Conservation (phyloP, 2,113 vertebrate species). For the Cynocephalus volans region DNA sequence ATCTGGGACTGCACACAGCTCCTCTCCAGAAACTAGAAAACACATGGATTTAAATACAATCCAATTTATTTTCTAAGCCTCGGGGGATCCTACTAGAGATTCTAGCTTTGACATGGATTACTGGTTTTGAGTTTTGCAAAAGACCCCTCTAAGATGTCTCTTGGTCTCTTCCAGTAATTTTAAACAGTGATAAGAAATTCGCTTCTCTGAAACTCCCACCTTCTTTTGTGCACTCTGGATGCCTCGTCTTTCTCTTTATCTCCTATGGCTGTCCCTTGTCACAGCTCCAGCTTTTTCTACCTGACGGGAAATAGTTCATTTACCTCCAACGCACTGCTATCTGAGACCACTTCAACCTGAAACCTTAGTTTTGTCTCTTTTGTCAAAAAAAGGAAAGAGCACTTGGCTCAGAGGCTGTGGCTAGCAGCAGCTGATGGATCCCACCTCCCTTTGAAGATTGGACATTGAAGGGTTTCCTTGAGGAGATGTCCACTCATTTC, state of each 20-base stretch:
- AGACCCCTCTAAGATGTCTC: neutral
- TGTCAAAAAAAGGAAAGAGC: slow-evolving; percentile 4
- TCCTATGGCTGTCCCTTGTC: neutral
- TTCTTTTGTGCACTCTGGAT: neutral
- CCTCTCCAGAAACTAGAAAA: neutral
- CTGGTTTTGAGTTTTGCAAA: slow-evolving; percentile 33
- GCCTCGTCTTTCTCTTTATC: neutral
- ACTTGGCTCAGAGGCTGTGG: neutral
- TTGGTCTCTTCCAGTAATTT: neutral
- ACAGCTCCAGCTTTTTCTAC: neutral
- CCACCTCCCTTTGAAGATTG: neutral
- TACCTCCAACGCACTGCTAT: neutral
- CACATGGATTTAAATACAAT: neutral
- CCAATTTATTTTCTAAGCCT: neutral
- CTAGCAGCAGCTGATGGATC: neutral
- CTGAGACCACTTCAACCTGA: neutral
- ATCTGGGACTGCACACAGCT: neutral
- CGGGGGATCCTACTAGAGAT: neutral
- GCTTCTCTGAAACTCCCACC: neutral
- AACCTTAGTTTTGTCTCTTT: neutral
- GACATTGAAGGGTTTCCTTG: neutral
- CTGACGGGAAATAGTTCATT: neutral
- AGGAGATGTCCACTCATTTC: neutral
- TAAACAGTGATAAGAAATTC: neutral
- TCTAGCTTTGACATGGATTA: neutral